phyloP scores from a whole-genome alignment of 1,140 invertebrate genomes.

The Rhopalosiphum padi region DNA sequence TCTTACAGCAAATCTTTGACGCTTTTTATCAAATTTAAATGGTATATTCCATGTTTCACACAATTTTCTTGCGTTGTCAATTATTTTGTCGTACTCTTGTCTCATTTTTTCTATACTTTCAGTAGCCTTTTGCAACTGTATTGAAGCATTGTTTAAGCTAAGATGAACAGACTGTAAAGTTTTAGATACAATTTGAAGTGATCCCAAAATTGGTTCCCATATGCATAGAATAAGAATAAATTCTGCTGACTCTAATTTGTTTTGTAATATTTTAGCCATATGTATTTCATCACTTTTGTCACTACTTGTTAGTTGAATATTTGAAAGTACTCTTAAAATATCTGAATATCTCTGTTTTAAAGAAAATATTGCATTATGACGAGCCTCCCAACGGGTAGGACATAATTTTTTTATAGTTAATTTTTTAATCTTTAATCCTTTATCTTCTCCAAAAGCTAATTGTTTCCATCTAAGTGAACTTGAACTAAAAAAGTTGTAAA shows the following conservation, averaged over 20 bases:
- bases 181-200: background rate
- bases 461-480: background rate
- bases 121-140: background rate
- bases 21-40: conserved; percentile 1
- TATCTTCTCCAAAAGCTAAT: background rate
- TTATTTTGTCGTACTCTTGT: background rate
- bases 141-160: background rate
- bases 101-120: background rate
- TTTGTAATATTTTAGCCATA: background rate
- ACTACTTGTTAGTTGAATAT: background rate
- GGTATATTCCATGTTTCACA: conserved; percentile 21
- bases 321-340: no score
- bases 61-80: background rate
- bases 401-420: background rate
- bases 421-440: background rate
- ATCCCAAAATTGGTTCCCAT: conserved; percentile 16
- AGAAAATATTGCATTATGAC: background rate
- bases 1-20: background rate
- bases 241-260: background rate
- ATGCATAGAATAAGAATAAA: conserved; percentile 19
- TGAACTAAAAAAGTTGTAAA: conserved; percentile 24
- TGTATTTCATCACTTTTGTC: background rate
- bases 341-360: no score
- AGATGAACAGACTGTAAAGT: background rate
- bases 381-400: background rate